Evolutionary conservation across 2,888 invertebrate species (phyloP), one percentile per base, ranked within the genome.

Genomic region (Oxystoma pomonae): DNA sequence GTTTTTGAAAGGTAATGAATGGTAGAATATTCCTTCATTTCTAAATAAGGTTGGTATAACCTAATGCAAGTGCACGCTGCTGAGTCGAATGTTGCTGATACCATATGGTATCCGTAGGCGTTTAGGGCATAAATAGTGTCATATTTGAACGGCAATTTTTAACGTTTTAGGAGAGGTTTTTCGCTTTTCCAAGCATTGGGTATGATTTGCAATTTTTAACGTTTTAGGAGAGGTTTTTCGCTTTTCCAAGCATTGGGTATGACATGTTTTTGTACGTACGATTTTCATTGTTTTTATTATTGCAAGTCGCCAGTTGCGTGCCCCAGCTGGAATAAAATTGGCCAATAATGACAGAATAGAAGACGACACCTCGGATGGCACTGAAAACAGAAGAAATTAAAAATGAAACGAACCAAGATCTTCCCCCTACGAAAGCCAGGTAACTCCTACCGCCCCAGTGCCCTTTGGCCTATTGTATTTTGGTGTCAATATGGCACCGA

Each of bases 311-410:
- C 61, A 65, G 19, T n/a, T n/a, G n/a, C n/a, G n/a, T 17, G 61
- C 63, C 62, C 52, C 59, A n/a, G 62, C 60, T 3, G 60, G 51
- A 22, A 65, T 62, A 35, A 62, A 65, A 63, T 60, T 65, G 16
- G 16, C 59, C 1, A 60, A 65, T 16, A 52, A 58, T 52, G 55
- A 60, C 1, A 65, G 62, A 51, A 62, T 63, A 58, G 57, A 60
- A 57, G 58, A 49, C 57, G 16, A 49, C 12, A 59, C 20, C 59
- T 20, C 19, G 3, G 17, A 64, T 35, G 52, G 56, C 2, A 21
- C 59, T 50, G 60, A 18, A 53, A 50, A 0, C 51, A 59, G 52
- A 57, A 59, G 51, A 18, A 16, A 3, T 7, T 16, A 18, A 16
- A 56, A n/a, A 49, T 5, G 7, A 35, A 60, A 21, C 12, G 18